phyloP scores from a whole-genome alignment of 1,140 invertebrate species.

The Streblospio benedicti region DNA sequence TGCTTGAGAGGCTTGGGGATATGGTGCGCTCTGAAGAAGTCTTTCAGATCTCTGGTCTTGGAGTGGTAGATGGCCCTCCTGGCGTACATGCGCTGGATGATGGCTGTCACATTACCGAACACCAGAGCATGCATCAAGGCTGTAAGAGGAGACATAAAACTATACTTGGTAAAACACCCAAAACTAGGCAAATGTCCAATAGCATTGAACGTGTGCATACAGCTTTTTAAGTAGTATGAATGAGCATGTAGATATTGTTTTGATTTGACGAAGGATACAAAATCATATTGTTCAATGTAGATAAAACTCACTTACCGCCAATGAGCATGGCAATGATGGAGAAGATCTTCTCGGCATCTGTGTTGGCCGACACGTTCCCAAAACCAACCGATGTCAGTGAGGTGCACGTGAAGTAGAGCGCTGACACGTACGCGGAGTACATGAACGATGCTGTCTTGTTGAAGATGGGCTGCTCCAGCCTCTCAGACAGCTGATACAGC shows the following conservation, averaged over 20 bases:
- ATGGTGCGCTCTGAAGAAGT: conserved; percentile 38
- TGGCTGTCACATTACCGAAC: conserved; percentile 47
- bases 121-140: conserved; percentile 47
- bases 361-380: conserved; percentile 93
- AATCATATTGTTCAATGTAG: too few relatives aligned
- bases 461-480: conserved; percentile 29
- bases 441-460: conserved; percentile 38
- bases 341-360: conserved; percentile 80
- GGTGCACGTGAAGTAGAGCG: conserved; percentile 91
- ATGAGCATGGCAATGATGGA: conserved; percentile 89
- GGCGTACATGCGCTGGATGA: conserved; percentile 47
- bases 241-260: too few relatives aligned
- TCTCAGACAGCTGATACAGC: conserved; percentile 39
- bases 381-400: conserved; percentile 93
- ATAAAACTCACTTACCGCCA: conserved; percentile 78
- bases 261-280: too few relatives aligned
- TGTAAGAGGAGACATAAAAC: conserved; percentile 22
- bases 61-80: conserved; percentile 42
- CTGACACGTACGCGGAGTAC: conserved; percentile 68
- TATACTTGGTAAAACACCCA: not conserved
- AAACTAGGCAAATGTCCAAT: not conserved
- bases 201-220: not conserved
- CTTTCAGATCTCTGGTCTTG: conserved; percentile 46
- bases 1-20: conserved; percentile 90
- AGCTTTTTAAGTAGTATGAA: not conserved